Conservation (phyloP, 2,888 invertebrate genomes). For the Biston stratarius region DNA sequence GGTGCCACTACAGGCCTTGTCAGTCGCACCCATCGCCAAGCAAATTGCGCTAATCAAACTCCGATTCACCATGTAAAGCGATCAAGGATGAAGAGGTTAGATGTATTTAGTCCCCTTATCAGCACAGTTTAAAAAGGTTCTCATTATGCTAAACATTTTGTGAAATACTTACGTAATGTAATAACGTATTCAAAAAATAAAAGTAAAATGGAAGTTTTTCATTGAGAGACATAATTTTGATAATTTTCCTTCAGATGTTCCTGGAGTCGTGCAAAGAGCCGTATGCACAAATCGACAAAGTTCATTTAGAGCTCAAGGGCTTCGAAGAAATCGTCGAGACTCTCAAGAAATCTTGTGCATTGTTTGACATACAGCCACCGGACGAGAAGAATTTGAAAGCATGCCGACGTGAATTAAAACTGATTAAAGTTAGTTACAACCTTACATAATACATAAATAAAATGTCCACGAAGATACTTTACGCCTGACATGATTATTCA, state of each 20-base stretch:
- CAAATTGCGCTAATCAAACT: constrained; percentile 93
- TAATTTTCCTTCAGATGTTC: constrained; percentile 78
- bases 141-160: no score
- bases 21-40: constrained; percentile 94
- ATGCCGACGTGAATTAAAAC: constrained; percentile 91
- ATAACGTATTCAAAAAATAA: no score
- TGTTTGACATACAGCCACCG: constrained; percentile 95
- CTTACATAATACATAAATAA: not conserved
- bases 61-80: constrained; percentile 91
- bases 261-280: constrained; percentile 88
- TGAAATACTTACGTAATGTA: no score
- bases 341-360: constrained; percentile 90
- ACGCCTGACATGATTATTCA: no score
- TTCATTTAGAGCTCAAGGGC: constrained; percentile 87
- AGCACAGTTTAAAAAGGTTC: not conserved
- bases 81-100: constrained; percentile 86
- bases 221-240: not conserved
- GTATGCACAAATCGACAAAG: constrained; percentile 89
- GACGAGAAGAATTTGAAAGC: constrained; percentile 92
- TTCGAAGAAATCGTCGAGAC: constrained; percentile 90
- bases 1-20: constrained; percentile 94
- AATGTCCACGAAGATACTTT: no score
- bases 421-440: constrained; percentile 86
- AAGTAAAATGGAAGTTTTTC: no score
- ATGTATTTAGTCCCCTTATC: not conserved